phyloP scores from a whole-genome alignment of 2,888 invertebrate genomes.

The Meliscaeva auricollis region DNA sequence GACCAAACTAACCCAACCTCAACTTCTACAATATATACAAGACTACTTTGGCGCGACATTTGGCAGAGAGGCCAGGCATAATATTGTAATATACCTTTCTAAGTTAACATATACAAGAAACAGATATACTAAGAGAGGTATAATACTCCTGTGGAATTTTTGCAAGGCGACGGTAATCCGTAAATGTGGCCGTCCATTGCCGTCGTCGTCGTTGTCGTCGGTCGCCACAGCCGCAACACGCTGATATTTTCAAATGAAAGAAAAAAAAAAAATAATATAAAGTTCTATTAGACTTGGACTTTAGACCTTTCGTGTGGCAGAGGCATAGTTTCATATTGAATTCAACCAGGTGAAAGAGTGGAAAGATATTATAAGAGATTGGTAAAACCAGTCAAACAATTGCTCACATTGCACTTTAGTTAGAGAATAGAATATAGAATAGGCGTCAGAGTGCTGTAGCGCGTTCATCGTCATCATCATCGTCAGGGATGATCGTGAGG shows the following conservation, averaged over 20 bases:
- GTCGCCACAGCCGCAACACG: conserved; percentile 24
- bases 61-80: conserved; percentile 60
- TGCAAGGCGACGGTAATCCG: conserved; percentile 71
- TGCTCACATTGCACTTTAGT: conserved; percentile 65
- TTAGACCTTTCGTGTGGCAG: conserved; percentile 69
- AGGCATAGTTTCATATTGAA: conserved; percentile 3
- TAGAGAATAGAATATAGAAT: conserved; percentile 1
- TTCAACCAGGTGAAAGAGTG: conserved; percentile 34
- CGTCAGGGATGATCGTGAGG: conserved; percentile 37
- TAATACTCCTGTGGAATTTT: conserved; percentile 64
- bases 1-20: conserved; percentile 64
- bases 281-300: conserved; percentile 68
- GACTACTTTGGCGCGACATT: conserved; percentile 68
- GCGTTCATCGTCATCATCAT: conserved; percentile 27
- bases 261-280: background rate
- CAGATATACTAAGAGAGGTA: background rate
- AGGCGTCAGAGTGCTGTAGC: conserved; percentile 36
- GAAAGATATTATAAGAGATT: conserved; percentile 53
- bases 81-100: conserved; percentile 36
- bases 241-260: background rate
- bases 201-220: background rate
- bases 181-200: conserved; percentile 43
- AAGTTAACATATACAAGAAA: conserved; percentile 19
- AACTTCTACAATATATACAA: conserved; percentile 22
- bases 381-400: conserved; percentile 71